Evolutionary conservation across 2,797 vertebrate genomes (phyloP).

Genomic region (Apodemus agrarius): DNA sequence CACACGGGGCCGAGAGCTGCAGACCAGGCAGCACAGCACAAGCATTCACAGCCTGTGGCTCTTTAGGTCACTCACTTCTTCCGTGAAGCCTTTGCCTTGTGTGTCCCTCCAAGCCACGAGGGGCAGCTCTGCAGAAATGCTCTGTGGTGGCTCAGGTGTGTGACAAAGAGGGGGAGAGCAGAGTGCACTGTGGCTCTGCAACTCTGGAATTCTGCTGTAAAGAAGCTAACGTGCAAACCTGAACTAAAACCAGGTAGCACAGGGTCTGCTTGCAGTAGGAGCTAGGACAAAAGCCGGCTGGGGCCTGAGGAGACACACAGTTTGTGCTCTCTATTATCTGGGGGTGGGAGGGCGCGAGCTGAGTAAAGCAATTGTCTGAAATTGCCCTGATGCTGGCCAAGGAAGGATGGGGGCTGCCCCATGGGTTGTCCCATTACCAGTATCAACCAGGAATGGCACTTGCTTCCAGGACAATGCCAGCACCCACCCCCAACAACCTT

Average conservation of each 20-base stretch:
- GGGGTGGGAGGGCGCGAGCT: too few species aligned
- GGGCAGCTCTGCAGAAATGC: not conserved
- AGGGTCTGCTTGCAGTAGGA: too few species aligned
- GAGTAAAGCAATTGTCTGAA: too few species aligned
- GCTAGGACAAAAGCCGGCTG: not conserved
- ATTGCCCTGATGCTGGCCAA: not conserved
- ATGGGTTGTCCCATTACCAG: accelerated
- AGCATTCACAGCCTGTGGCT: not conserved
- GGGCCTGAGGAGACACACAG: not conserved
- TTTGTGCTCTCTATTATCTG: not conserved
- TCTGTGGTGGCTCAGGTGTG: accelerated
- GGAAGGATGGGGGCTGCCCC: not conserved
- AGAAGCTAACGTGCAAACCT: not conserved
- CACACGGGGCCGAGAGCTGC: not conserved
- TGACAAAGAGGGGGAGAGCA: accelerated
- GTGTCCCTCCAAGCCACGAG: not conserved
- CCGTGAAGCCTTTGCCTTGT: not conserved
- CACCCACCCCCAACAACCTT: not conserved
- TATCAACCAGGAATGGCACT: not conserved
- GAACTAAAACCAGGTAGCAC: too few species aligned
- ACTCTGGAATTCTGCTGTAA: not conserved
- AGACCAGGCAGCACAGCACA: accelerated
- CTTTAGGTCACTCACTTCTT: accelerated
- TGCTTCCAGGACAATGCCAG: not conserved
- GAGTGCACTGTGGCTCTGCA: too few species aligned